Evolutionary conservation across 1,140 invertebrate genomes (phyloP), one percentile per base, ranked within the genome.

Genomic region (Dicyema japonicum): DNA sequence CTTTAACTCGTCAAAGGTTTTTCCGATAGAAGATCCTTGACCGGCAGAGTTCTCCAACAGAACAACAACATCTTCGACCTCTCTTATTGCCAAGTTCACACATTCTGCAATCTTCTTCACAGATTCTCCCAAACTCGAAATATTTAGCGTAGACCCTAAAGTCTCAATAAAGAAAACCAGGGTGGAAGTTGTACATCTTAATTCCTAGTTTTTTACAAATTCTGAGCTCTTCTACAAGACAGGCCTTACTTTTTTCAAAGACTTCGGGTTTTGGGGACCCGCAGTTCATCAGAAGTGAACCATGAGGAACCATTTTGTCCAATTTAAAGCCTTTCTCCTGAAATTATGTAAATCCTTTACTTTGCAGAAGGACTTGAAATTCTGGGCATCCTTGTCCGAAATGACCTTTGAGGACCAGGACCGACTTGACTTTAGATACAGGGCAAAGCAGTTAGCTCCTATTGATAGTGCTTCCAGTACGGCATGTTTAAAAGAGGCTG

Each of bases 151-250:
- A 9, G 57, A 60, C 5, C 54, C 56, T 56, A 13, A 25, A 12
- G 15, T n/a, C 7, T 12, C 27, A 9, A 22, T n/a, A 29, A 25
- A 18, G 8, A 19, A 27, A 31, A 55, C 57, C 57, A 30, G 57
- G 57, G 37, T 60, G 57, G 27, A 60, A 56, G 32, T 59, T 60
- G 36, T 46, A 58, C n/a, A 53, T 37, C 14, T 35, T 38, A 7
- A 60, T 43, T 11, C 55, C 56, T 2, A 60, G 39, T 19, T 39
- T 38, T 30, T 59, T 48, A 41, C 57, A 58, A 21, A 54, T 34
- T 27, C 41, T 31, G 9, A 59, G 36, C 26, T 60, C 58, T 33
- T 60, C 58, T 4, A 58, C 28, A 12, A 60, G 35, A 5, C 39
- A 34, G 13, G 38, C 39, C 18, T 52, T 27, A 31, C 51, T 57